These are phyloP conservation scores for Yponomeuta malinellus DNA, from an alignment of 2,888 invertebrate genomes.

Conservation along the genomic window DNA sequence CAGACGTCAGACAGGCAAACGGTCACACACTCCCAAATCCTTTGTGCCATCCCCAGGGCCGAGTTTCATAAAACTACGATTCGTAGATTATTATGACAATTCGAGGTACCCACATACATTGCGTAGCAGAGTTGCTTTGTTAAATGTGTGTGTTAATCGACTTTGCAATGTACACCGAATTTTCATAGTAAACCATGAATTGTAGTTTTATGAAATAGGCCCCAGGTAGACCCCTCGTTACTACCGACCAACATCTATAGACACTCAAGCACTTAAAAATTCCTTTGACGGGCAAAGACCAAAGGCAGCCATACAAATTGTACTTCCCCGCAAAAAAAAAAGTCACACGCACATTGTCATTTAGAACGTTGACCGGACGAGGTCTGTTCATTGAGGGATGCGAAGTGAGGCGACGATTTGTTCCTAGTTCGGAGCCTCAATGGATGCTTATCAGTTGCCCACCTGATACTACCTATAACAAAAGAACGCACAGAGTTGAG, in stretches of 20 bases:
- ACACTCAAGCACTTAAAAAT: background rate
- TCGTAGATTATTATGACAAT: too few relatives aligned
- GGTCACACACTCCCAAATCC: background rate
- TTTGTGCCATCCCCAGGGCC: background rate
- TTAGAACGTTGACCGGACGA: constrained; percentile 2
- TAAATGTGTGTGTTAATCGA: too few relatives aligned
- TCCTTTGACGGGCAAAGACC: background rate
- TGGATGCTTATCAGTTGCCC: constrained; percentile 48
- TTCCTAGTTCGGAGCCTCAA: background rate
- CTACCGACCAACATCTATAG: background rate
- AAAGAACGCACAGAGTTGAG: constrained; percentile 31
- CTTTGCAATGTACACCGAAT: too few relatives aligned
- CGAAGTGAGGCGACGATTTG: background rate
- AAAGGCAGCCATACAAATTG: background rate
- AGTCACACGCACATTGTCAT: background rate
- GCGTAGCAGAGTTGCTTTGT: too few relatives aligned
- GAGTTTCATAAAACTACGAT: too few relatives aligned
- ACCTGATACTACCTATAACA: constrained; percentile 51
- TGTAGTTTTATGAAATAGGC: too few relatives aligned
- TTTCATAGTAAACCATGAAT: too few relatives aligned
- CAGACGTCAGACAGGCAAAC: background rate
- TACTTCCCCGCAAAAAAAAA: constrained; percentile 10
- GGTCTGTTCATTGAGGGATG: background rate
- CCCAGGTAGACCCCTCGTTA: background rate
- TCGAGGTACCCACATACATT: too few relatives aligned